Base-by-base conservation (phyloP, 2,113 vertebrate genomes). In the Tragelaphus strepsiceros region DNA sequence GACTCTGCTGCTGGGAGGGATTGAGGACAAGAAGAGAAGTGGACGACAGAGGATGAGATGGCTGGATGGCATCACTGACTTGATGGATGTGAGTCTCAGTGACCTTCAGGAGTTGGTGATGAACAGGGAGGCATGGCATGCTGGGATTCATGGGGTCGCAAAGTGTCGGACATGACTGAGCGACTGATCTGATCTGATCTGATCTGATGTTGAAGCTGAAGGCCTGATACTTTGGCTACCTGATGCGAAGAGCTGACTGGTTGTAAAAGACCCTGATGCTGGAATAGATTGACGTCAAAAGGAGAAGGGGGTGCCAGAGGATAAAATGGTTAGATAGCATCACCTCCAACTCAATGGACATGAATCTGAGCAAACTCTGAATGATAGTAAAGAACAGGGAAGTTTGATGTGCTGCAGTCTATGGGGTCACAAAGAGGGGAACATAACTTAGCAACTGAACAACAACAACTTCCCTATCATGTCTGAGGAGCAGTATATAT, bases 401-500 rank as follows among this genome's bases (percentile, higher is more conserved):
- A 74, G 12, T 30, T 43, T 77, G 21, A 77, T 77, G 35, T 26
- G 71, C 12, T 43, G 30, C 22, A 43, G 71, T 43, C 71, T 77
- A 14, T 43, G 35, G 39, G 22, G 39, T 77, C 71, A 43, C 39
- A 43, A 77, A 77, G 12, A 43, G 2, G 26, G 35, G 22, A 22
- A 3, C 39, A 43, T 43, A 43, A 43, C 12, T 43, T 77, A 77
- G 71, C 39, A 26, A 43, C 39, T 43, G 71, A 77, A 74, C 12
- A 74, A 43, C 21, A 43, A 26, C 35, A 43, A 77, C 12, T 43
- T 77, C 22, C 71, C 64, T 64, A 24, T 89, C 97, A 96, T 96
- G 77, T 78, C 15, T 90, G 61, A 96, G 80, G 80, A 93, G 15
- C 32, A 96, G 14, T 32, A 96, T 95, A 85, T 35, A 53, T 17